Percentiles rank a stretch among this genome's conserved stretches.
These are phyloP conservation scores for Anas bernieri DNA, from an alignment of 2,797 vertebrate genomes.

Conservation along the genomic window DNA sequence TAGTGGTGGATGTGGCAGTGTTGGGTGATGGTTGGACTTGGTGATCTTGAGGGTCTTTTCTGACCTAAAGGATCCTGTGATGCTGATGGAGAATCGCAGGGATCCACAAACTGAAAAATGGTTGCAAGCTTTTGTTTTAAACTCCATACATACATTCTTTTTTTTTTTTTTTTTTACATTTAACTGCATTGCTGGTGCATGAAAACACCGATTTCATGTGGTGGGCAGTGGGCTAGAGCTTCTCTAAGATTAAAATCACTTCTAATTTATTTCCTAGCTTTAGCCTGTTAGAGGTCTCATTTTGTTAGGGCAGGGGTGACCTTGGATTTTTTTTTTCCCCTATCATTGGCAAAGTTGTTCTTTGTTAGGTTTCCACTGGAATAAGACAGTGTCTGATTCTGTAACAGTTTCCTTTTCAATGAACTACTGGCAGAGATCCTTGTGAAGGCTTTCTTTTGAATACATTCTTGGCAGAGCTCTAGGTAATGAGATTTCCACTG, in stretches of 20 bases:
- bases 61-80: neutral
- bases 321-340: neutral
- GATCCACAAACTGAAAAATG: neutral
- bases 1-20: neutral
- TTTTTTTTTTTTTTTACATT: neutral
- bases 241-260: neutral
- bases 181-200: neutral
- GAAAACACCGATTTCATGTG: neutral
- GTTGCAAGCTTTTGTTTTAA: neutral
- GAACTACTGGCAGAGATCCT: conserved; percentile 32
- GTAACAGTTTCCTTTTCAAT: conserved; percentile 45
- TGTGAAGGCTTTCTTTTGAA: neutral
- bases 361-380: conserved; percentile 23
- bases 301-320: conserved; percentile 17
- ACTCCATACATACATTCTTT: neutral
- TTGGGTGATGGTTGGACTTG: neutral
- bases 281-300: neutral
- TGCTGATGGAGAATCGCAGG: neutral
- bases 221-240: neutral
- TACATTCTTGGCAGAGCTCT: conserved; percentile 27
- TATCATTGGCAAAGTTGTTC: conserved; percentile 10
- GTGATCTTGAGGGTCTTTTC: neutral
- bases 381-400: conserved; percentile 18
- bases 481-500: conserved; percentile 59
- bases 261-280: neutral